Conservation (phyloP, 2,888 invertebrate genomes). For the Cremastobaeus sp. region DNA sequence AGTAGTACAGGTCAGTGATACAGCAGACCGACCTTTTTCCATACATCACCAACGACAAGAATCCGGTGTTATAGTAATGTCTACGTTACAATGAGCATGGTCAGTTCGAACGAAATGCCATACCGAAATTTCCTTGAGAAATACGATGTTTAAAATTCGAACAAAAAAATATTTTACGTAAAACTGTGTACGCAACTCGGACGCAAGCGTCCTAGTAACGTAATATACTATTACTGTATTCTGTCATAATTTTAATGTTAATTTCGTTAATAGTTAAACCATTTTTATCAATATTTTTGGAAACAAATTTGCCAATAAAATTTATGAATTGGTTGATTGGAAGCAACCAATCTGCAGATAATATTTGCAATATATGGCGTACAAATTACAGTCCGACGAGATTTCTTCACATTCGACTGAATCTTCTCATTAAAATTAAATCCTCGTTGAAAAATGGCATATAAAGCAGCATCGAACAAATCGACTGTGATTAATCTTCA, state of each 20-base stretch:
- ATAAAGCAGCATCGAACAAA: slow-evolving; percentile 33
- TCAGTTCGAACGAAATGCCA: slow-evolving; percentile 31
- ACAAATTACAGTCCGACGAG: slow-evolving; percentile 2
- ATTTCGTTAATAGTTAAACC: too few relatives aligned
- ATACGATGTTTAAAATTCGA: too few relatives aligned
- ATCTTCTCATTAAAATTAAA: slow-evolving; percentile 31
- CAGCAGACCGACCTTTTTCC: slow-evolving; percentile 59
- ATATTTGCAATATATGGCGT: too few relatives aligned
- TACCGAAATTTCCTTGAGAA: slow-evolving; percentile 14
- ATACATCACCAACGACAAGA: slow-evolving; percentile 64
- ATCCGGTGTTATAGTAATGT: slow-evolving; percentile 48
- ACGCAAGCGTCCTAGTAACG: too few relatives aligned
- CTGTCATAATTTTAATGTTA: too few relatives aligned
- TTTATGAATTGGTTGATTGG: too few relatives aligned
- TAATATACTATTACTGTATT: too few relatives aligned
- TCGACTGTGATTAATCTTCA: slow-evolving; percentile 25
- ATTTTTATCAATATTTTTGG: not conserved
- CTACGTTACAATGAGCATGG: slow-evolving; percentile 41
- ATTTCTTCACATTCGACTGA: slow-evolving; percentile 5
- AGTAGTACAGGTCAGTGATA: slow-evolving; percentile 60
- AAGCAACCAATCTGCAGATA: too few relatives aligned
- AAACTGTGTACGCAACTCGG: too few relatives aligned
- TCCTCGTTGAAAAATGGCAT: slow-evolving; percentile 22
- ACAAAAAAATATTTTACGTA: too few relatives aligned
- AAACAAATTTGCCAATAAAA: slow-evolving; percentile 8